Conservation (phyloP, 2,888 invertebrate species). For the Pediacus dermestoides region DNA sequence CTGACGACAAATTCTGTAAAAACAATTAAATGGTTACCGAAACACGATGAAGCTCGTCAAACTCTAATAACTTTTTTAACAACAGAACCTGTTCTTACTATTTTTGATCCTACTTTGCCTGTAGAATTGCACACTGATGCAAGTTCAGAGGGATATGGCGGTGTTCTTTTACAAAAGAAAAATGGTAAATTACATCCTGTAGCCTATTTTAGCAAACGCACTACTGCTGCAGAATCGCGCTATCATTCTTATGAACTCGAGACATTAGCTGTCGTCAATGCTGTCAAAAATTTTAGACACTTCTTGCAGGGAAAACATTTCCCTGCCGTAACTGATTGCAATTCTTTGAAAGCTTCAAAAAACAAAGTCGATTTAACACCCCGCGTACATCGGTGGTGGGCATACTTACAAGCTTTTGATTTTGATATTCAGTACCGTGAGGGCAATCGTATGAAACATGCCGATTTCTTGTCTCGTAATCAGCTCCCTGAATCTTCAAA, state of each 20-base stretch:
- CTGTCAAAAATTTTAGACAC: no score
- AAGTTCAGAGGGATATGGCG: slow-evolving; percentile 18
- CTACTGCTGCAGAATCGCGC: slow-evolving; percentile 12
- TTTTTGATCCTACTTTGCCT: slow-evolving; percentile 15
- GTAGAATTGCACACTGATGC: slow-evolving; percentile 18
- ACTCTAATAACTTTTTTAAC: slow-evolving; percentile 10
- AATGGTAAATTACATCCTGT: slow-evolving; percentile 17
- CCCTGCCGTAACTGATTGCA: slow-evolving; percentile 36
- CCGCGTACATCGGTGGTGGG: slow-evolving; percentile 36
- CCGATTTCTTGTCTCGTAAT: slow-evolving; percentile 15
- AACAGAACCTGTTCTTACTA: slow-evolving; percentile 8
- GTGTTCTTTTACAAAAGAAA: slow-evolving; percentile 21
- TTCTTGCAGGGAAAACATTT: no score
- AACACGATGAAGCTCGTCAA: slow-evolving; percentile 10
- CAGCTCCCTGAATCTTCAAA: no score
- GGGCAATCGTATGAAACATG: slow-evolving; percentile 10
- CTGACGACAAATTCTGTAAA: no score
- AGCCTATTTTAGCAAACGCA: slow-evolving; percentile 25
- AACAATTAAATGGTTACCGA: no score
- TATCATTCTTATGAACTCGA: slow-evolving; percentile 32
- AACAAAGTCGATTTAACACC: slow-evolving; percentile 32
- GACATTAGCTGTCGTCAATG: no score
- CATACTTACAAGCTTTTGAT: slow-evolving; percentile 28
- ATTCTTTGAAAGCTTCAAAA: slow-evolving; percentile 28
- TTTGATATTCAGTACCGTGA: slow-evolving; percentile 13